Evolutionary conservation across 2,888 invertebrate genomes (phyloP).

Genomic region (Steinernema scapterisci): DNA sequence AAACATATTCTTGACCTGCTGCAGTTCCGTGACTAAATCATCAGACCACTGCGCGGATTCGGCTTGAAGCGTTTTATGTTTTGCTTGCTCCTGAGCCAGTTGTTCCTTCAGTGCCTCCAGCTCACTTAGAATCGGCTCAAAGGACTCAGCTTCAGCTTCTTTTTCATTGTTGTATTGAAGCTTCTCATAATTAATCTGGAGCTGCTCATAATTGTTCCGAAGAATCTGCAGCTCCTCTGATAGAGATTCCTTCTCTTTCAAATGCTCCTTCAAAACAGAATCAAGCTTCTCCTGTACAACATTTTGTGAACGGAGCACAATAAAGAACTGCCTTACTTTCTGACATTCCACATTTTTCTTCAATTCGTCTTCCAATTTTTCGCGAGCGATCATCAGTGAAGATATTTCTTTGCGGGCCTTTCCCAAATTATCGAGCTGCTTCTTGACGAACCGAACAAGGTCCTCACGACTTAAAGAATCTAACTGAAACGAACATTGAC

Average conservation of each 20-base stretch:
- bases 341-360: background rate
- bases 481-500: slow-evolving; percentile 45
- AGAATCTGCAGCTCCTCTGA: background rate
- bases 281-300: background rate
- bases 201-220: background rate
- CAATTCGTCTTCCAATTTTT: slow-evolving; percentile 1
- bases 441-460: slow-evolving; percentile 49
- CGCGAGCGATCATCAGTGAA: slow-evolving; percentile 35
- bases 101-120: background rate
- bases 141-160: background rate
- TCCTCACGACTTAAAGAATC: slow-evolving; percentile 50
- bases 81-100: background rate
- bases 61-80: background rate
- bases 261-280: background rate
- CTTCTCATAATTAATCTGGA: background rate
- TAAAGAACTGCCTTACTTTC: no score
- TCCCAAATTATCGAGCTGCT: slow-evolving; percentile 46
- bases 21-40: background rate
- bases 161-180: background rate
- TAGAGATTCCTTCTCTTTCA: background rate
- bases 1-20: slow-evolving; percentile 1
- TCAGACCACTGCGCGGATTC: background rate
- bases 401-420: slow-evolving; percentile 44
- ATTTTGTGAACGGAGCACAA: no score
- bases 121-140: background rate